Evolutionary conservation across 2,888 invertebrate genomes (phyloP).

Genomic region (Troides oblongomaculatus): DNA sequence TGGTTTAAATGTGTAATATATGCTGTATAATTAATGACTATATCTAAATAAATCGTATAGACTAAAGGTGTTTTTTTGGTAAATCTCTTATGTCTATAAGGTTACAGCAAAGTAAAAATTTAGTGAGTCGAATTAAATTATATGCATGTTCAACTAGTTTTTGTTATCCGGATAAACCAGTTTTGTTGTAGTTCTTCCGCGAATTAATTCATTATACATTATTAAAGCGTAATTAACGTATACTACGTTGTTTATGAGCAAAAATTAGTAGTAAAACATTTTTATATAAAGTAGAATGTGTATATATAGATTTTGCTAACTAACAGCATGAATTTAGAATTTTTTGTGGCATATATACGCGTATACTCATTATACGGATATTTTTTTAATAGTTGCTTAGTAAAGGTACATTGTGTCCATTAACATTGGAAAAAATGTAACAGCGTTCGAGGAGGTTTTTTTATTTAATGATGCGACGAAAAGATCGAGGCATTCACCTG

Average conservation of each 20-base stretch:
- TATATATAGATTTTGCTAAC: neutral
- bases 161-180: constrained; percentile 10
- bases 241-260: neutral
- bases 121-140: constrained; percentile 2
- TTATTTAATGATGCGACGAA: no score
- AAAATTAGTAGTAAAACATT: neutral
- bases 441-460: no score
- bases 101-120: neutral
- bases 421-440: no score
- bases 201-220: neutral
- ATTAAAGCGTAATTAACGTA: neutral
- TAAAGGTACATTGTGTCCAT: no score
- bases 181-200: constrained; percentile 11
- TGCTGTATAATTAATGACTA: no score
- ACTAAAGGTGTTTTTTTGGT: neutral
- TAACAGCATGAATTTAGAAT: neutral
- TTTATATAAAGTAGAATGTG: neutral
- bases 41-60: no score
- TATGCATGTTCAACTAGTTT: constrained; percentile 5
- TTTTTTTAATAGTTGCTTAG: no score
- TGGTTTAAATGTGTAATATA: no score
- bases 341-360: no score
- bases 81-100: no score
- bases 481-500: no score
- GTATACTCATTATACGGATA: no score